These are phyloP conservation scores for Ricordea florida DNA, from an alignment of 92 coral and sea anemone species.

Conservation along the genomic window DNA sequence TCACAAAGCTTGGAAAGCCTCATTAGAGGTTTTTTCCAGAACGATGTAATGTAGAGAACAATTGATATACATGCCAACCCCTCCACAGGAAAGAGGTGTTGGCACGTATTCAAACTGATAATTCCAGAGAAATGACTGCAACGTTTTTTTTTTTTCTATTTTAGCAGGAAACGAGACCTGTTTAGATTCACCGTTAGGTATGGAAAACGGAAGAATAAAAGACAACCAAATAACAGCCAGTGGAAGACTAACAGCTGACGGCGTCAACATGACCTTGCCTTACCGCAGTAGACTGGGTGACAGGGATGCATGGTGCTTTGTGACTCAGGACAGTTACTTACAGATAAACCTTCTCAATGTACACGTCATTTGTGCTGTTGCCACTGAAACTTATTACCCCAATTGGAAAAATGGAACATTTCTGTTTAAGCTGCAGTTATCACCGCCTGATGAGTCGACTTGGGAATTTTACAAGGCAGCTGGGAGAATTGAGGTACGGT, in stretches of 20 bases:
- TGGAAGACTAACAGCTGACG: neutral
- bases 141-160: neutral
- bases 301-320: neutral
- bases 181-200: neutral
- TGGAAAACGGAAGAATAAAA: neutral
- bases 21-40: too few species aligned
- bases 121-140: too few species aligned
- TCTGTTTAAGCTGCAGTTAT: neutral
- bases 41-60: too few species aligned
- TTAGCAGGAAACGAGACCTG: neutral
- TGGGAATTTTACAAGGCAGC: neutral
- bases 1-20: too few species aligned
- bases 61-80: too few species aligned
- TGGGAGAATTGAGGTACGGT: too few species aligned
- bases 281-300: neutral
- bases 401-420: neutral
- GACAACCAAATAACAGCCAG: neutral
- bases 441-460: neutral
- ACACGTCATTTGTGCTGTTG: slow-evolving; percentile 13
- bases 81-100: too few species aligned
- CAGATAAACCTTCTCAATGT: neutral
- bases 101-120: too few species aligned
- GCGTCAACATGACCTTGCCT: neutral
- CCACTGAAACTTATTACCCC: neutral
- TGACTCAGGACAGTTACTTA: neutral